Conservation (phyloP, 2,797 vertebrate species). For the Aselliscus stoliczkanus region DNA sequence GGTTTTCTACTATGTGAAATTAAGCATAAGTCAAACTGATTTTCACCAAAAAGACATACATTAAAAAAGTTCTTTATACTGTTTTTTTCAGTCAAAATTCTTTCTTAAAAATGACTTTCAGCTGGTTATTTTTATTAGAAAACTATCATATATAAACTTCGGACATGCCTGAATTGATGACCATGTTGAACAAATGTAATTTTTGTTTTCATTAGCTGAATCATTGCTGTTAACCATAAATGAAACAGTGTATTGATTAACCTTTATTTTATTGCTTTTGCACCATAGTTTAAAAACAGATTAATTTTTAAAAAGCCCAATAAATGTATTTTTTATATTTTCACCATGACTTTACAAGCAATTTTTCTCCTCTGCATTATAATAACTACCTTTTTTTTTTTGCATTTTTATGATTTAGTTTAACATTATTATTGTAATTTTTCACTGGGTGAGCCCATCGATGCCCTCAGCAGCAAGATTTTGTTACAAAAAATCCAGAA, state of each 20-base stretch:
- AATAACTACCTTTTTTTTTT: constrained; percentile 45
- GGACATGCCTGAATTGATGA: not conserved
- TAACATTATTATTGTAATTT: constrained; percentile 70
- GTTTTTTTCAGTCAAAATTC: constrained; percentile 74
- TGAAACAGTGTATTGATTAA: constrained; percentile 33
- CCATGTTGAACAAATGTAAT: not conserved
- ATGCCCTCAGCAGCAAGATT: constrained; percentile 76
- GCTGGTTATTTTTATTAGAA: constrained; percentile 70
- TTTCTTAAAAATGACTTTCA: constrained; percentile 72
- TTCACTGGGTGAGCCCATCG: constrained; percentile 70
- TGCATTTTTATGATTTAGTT: constrained; percentile 66
- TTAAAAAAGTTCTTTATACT: constrained; percentile 74
- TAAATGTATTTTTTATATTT: constrained; percentile 61
- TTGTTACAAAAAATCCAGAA: constrained; percentile 78
- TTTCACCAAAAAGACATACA: constrained; percentile 53
- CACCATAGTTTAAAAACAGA: constrained; percentile 50
- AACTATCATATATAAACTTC: constrained; percentile 46
- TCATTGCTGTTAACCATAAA: constrained; percentile 34
- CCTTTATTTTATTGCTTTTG: constrained; percentile 51
- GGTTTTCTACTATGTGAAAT: constrained; percentile 14
- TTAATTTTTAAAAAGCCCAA: constrained; percentile 58
- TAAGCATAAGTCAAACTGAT: constrained; percentile 59
- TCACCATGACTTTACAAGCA: constrained; percentile 36
- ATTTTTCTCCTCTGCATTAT: constrained; percentile 40
- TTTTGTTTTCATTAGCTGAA: constrained; percentile 47